Percentiles rank a stretch among this genome's conserved stretches.
Conservation (phyloP, 2,888 invertebrate genomes). For the Agrochola circellaris region DNA sequence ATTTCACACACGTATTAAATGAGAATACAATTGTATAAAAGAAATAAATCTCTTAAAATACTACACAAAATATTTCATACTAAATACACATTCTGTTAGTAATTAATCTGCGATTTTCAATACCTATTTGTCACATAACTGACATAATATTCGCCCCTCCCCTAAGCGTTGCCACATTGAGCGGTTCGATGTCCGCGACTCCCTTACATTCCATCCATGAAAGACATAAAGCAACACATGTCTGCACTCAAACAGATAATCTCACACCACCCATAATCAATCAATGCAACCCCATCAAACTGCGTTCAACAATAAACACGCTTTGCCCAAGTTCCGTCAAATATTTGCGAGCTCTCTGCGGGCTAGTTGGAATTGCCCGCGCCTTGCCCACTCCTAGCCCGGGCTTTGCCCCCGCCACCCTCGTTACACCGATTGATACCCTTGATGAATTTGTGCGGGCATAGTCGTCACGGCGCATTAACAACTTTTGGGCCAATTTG, state of each 20-base stretch:
- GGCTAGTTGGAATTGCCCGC: slow-evolving; percentile 77
- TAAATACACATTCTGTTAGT: background rate
- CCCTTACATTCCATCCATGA: background rate
- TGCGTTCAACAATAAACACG: slow-evolving; percentile 49
- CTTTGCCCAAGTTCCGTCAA: slow-evolving; percentile 64
- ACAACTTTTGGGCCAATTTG: slow-evolving; percentile 57
- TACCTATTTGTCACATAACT: background rate
- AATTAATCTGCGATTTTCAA: background rate
- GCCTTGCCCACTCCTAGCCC: slow-evolving; percentile 66
- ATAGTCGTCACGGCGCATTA: slow-evolving; percentile 54
- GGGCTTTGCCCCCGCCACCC: slow-evolving; percentile 69
- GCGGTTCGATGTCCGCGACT: background rate
- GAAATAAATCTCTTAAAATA: background rate
- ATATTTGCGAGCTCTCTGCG: slow-evolving; percentile 73
- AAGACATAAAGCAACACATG: background rate
- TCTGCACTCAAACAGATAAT: slow-evolving; percentile 23
- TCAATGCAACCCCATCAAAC: slow-evolving; percentile 37
- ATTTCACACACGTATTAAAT: background rate
- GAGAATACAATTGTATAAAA: background rate
- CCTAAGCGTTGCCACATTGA: background rate
- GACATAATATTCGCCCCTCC: background rate
- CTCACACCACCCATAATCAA: slow-evolving; percentile 31
- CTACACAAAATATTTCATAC: background rate
- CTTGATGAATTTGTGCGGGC: slow-evolving; percentile 74
- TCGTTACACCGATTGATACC: slow-evolving; percentile 73